phyloP scores from a whole-genome alignment of 2,113 vertebrate genomes.

The Nycticebus coucang region DNA sequence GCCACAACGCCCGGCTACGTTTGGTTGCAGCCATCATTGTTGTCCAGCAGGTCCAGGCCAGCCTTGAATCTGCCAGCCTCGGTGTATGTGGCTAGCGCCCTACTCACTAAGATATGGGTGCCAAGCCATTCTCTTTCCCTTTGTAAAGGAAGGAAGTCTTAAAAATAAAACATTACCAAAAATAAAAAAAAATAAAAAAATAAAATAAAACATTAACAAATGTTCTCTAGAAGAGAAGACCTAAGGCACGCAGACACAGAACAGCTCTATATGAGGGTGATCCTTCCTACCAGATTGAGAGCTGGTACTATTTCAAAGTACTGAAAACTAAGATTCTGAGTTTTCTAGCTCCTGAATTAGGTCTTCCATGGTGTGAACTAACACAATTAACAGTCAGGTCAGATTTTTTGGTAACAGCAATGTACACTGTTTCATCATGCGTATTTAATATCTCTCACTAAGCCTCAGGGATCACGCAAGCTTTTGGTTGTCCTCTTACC shows the following conservation, averaged over 20 bases:
- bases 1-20: too few relatives aligned
- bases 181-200: too few relatives aligned
- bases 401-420: conserved; percentile 6
- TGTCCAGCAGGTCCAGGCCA: too few relatives aligned
- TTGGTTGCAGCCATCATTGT: too few relatives aligned
- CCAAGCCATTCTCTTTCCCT: too few relatives aligned
- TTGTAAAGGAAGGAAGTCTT: background rate
- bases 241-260: background rate
- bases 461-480: background rate
- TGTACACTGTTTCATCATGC: background rate
- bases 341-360: background rate
- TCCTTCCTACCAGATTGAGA: background rate
- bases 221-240: background rate
- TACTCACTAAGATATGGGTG: too few relatives aligned
- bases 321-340: background rate
- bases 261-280: background rate
- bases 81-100: too few relatives aligned
- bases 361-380: background rate
- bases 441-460: background rate
- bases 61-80: too few relatives aligned
- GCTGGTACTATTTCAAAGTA: background rate
- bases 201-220: background rate
- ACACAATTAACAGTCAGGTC: background rate
- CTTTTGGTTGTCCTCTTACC: background rate
- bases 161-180: background rate